A percentile compares a stretch with the other conserved stretches of the same genome.
phyloP scores from a whole-genome alignment of 2,797 vertebrate species.

The Lagocephalus sceleratus region DNA sequence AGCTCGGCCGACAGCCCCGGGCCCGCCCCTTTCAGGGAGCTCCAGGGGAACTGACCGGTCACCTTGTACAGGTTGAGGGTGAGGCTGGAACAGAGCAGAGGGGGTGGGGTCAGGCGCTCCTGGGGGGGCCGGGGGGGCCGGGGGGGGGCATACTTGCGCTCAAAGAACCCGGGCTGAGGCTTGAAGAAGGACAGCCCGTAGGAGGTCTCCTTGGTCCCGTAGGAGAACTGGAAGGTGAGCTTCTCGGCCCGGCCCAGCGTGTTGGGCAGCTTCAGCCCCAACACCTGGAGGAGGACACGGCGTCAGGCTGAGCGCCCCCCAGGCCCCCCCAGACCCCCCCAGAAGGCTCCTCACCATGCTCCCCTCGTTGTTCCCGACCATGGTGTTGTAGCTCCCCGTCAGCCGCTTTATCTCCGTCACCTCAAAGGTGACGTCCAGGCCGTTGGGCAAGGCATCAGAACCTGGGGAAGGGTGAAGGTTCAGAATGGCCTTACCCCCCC shows the following conservation, averaged over 20 bases:
- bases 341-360: slow-evolving; percentile 87
- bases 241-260: slow-evolving; percentile 92
- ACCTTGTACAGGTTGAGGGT: slow-evolving; percentile 93
- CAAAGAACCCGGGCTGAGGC: slow-evolving; percentile 88
- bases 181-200: slow-evolving; percentile 96
- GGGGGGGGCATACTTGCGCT: slow-evolving; percentile 83
- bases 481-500: too few relatives aligned
- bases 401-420: slow-evolving; percentile 88
- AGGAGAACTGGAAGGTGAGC: slow-evolving; percentile 97
- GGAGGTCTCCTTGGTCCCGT: slow-evolving; percentile 95
- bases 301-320: too few relatives aligned
- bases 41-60: slow-evolving; percentile 97
- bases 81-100: slow-evolving; percentile 74
- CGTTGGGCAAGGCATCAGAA: slow-evolving; percentile 87
- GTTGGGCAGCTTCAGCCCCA: slow-evolving; percentile 93
- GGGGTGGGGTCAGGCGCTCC: too few relatives aligned
- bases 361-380: slow-evolving; percentile 98
- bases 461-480: slow-evolving; percentile 78
- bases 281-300: slow-evolving; percentile 73
- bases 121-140: too few relatives aligned
- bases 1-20: slow-evolving; percentile 87
- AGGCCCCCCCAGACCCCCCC: too few relatives aligned
- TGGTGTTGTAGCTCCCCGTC: slow-evolving; percentile 96
- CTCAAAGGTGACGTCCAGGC: slow-evolving; percentile 92
- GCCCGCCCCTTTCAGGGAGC: slow-evolving; percentile 94